Conservation (phyloP, 1,140 invertebrate species). For the Magallana angulata region DNA sequence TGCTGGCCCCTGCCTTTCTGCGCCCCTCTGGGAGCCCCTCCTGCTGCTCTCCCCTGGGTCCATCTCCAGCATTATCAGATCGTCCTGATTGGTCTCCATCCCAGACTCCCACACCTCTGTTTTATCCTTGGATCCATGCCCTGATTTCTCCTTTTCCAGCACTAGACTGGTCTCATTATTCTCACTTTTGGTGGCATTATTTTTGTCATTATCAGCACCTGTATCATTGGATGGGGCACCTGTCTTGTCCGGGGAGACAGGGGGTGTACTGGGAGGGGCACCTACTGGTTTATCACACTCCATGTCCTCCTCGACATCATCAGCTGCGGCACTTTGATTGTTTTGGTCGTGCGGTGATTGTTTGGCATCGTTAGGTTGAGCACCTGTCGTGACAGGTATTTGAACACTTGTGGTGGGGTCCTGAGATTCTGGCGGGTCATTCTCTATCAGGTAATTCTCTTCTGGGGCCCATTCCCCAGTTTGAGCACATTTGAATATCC, state of each 20-base stretch:
- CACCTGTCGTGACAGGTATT: background rate
- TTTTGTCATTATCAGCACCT: background rate
- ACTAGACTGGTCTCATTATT: too few species aligned
- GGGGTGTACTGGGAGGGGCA: background rate
- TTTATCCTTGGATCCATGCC: slow-evolving; percentile 13
- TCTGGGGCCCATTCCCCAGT: slow-evolving; percentile 82
- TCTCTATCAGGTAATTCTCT: slow-evolving; percentile 79
- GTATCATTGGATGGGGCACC: background rate
- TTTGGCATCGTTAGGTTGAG: too few species aligned
- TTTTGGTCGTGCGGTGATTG: background rate
- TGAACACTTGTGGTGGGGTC: slow-evolving; percentile 12
- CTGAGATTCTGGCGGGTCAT: slow-evolving; percentile 13
- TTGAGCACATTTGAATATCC: slow-evolving; percentile 87
- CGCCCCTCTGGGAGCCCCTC: background rate
- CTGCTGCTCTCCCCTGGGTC: background rate
- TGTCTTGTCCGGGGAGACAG: background rate
- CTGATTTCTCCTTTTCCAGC: background rate
- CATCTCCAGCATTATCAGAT: background rate
- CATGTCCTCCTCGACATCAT: slow-evolving; percentile 1
- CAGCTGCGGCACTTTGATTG: background rate
- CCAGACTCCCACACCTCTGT: slow-evolving; percentile 10
- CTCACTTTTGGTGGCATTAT: background rate
- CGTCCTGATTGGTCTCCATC: background rate
- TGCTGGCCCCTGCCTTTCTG: background rate
- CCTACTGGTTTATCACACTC: background rate